Conservation (phyloP, 2,888 invertebrate genomes). For the Chaetogeoica ovagalla region DNA sequence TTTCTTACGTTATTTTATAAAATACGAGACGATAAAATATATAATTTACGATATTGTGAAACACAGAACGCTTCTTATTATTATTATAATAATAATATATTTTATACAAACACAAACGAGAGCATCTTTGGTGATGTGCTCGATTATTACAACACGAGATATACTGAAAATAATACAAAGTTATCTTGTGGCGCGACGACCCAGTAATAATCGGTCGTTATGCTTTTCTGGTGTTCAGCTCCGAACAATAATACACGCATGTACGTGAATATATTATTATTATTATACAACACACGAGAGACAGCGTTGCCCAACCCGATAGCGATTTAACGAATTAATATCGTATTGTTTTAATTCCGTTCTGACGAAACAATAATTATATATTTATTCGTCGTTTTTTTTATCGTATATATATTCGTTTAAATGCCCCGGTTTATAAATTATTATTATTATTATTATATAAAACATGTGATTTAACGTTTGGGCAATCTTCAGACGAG, state of each 20-base stretch:
- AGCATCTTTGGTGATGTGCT: too few relatives aligned
- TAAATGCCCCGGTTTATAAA: not conserved
- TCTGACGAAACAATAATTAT: not conserved
- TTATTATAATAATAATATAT: too few relatives aligned
- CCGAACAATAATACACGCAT: conserved; percentile 20
- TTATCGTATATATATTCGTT: not conserved
- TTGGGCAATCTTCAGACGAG: conserved; percentile 32
- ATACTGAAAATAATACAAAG: too few relatives aligned
- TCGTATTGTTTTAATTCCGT: conserved; percentile 14
- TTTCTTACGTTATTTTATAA: too few relatives aligned
- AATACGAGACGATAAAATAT: too few relatives aligned
- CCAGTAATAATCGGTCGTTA: not conserved
- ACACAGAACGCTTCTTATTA: too few relatives aligned
- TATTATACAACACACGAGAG: too few relatives aligned
- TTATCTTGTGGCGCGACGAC: not conserved
- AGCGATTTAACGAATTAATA: conserved; percentile 4
- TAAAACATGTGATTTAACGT: conserved; percentile 14
- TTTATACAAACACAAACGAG: too few relatives aligned
- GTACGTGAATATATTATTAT: not conserved
- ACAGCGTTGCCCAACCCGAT: conserved; percentile 3
- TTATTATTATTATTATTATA: too few relatives aligned
- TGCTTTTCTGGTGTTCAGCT: not conserved
- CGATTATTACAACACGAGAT: too few relatives aligned
- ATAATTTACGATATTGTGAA: too few relatives aligned
- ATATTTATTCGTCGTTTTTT: conserved; percentile 16